Evolutionary conservation across 1,140 invertebrate genomes (phyloP), one percentile per base, ranked within the genome.

Genomic region (Euwallacea fornicatus): DNA sequence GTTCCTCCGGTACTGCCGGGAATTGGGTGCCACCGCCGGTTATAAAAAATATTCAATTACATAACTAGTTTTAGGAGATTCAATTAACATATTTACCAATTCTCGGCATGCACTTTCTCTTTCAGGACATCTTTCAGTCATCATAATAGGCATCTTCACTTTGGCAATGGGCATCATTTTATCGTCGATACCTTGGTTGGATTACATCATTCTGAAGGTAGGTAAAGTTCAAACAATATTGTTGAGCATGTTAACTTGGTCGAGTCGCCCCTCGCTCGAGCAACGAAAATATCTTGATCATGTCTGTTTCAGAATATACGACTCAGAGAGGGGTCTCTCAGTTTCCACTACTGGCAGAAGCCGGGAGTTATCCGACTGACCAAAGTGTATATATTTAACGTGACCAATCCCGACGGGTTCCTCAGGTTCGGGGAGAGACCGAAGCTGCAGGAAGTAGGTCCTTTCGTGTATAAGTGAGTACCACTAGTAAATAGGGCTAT

Each of bases 281-380:
- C 4, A 4, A 33, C 21, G 4, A 33, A 33, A 33, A 33, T 33
- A 33, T 33, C 4, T 33, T 33, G 21, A 2, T 33, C 1, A 50
- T 16, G 41, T 63, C n/a, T 75, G 11, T 56, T 56, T 9, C 16
- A 95, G 93, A 91, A 95, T 85, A 83, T 95, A 74, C 88, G 88
- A 79, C 83, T 95, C 75, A 89, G 90, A 87, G 93, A 94, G 80
- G 91, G 91, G 9, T 92, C 92, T 0, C 78, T 95, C 41, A 90
- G 92, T 76, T 97, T 93, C 83, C 91, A 95, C 71, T 94, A 95
- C 80, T 97, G 95, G 95, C 90, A 93, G 77, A 91, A 94, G 75
- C 93, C 94, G 0, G 94, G 94, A 0, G 91, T 97, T 7, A 89
- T 93, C 64, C 87, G 95, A 71, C 84, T 96, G 64, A 93, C 96